phyloP scores from a whole-genome alignment of 2,113 vertebrate species.

The Nothobranchius furzeri region DNA sequence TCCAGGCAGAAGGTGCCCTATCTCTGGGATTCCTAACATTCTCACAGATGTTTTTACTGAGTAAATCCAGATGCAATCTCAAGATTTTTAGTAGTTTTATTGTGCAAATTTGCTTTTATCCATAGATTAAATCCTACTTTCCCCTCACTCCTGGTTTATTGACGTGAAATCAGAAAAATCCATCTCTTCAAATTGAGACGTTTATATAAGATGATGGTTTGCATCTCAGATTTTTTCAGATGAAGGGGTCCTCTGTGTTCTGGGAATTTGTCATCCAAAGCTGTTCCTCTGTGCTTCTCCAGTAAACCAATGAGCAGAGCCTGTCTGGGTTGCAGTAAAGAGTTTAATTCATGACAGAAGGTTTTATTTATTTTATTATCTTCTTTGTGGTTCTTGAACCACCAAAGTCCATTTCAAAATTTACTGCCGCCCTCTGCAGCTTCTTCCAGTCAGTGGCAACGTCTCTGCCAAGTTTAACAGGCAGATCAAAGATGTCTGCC shows the following conservation, averaged over 20 bases:
- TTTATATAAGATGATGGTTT: too few species aligned
- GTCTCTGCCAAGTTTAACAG: constrained; percentile 31
- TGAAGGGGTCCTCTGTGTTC: constrained; percentile 14
- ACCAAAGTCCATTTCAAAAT: constrained; percentile 26
- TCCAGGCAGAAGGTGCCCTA: constrained; percentile 32
- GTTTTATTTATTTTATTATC: constrained; percentile 44
- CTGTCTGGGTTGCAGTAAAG: constrained; percentile 42
- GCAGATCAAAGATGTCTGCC: constrained; percentile 19
- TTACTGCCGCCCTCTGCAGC: constrained; percentile 25
- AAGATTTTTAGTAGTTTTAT: constrained; percentile 55
- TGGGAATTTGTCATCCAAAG: constrained; percentile 40
- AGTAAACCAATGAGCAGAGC: constrained; percentile 54
- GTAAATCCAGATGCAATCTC: constrained; percentile 58
- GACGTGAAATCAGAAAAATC: neutral
- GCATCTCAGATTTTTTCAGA: neutral
- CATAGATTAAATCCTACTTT: constrained; percentile 24
- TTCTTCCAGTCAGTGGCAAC: constrained; percentile 45
- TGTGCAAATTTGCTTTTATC: constrained; percentile 46
- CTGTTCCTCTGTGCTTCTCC: constrained; percentile 59
- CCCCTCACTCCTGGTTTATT: neutral
- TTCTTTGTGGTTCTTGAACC: constrained; percentile 45
- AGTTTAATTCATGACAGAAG: constrained; percentile 56
- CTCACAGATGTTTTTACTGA: constrained; percentile 64
- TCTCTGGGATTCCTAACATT: constrained; percentile 64
- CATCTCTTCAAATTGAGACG: neutral